Evolutionary conservation across 2,113 vertebrate genomes (phyloP).

Genomic region (Nettapus auritus): DNA sequence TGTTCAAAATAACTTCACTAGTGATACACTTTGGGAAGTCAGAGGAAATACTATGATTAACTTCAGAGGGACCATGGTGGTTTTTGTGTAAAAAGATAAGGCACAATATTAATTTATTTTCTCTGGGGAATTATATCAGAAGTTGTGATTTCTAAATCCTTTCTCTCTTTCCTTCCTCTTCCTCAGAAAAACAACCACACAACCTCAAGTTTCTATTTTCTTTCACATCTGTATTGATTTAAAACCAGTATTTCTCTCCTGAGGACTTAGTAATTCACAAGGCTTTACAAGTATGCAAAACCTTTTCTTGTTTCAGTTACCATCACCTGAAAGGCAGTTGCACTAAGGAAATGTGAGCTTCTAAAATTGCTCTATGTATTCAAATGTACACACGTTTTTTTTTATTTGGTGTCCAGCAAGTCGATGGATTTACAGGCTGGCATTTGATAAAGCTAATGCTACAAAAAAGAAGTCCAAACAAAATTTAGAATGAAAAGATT

Average conservation of each 20-base stretch:
- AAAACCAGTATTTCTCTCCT: neutral
- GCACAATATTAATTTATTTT: neutral
- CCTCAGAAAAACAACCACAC: neutral
- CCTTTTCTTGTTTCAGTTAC: neutral
- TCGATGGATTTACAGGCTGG: neutral
- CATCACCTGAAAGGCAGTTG: neutral
- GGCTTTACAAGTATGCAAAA: neutral
- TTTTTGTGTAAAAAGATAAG: neutral
- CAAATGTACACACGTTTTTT: neutral
- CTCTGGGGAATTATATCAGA: neutral
- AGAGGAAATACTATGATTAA: neutral
- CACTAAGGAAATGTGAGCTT: neutral
- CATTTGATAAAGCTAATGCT: neutral
- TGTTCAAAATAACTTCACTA: neutral
- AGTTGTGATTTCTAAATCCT: neutral
- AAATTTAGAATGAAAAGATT: neutral
- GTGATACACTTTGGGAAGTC: neutral
- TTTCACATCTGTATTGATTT: neutral
- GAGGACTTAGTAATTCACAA: neutral
- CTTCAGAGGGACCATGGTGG: neutral
- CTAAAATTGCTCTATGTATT: neutral
- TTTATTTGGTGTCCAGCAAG: neutral
- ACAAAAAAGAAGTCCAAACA: neutral
- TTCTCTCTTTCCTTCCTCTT: neutral
- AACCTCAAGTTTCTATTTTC: neutral